Evolutionary conservation across 2,797 vertebrate species (phyloP).

Genomic region (Trachurus trachurus): DNA sequence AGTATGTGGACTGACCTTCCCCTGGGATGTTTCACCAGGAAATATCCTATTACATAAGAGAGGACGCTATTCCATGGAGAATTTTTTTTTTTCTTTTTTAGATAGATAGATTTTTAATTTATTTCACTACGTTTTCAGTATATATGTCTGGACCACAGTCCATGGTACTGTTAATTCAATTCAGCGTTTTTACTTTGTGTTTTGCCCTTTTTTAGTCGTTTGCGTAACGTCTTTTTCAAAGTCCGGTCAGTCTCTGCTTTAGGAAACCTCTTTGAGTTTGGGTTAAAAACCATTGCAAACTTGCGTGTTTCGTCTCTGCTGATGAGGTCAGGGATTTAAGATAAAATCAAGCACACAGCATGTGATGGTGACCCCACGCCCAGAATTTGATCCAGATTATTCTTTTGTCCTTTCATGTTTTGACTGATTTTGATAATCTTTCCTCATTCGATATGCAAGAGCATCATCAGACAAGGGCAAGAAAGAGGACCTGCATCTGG

Average conservation of each 20-base stretch:
- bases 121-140: neutral
- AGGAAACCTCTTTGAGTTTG: neutral
- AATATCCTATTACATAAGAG: neutral
- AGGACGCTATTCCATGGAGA: neutral
- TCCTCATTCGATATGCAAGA: neutral
- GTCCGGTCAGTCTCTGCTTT: neutral
- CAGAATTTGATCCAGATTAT: constrained; percentile 50
- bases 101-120: too few relatives aligned
- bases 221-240: neutral
- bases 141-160: constrained; percentile 29
- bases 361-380: constrained; percentile 1
- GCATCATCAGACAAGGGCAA: constrained; percentile 3
- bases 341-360: constrained; percentile 3
- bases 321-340: constrained; percentile 31
- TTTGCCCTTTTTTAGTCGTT: neutral
- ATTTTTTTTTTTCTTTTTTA: neutral
- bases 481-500: constrained; percentile 17
- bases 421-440: constrained; percentile 35
- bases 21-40: neutral
- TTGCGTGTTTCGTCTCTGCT: neutral
- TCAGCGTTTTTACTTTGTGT: neutral
- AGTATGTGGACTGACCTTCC: neutral
- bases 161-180: constrained; percentile 53
- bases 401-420: constrained; percentile 31
- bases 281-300: neutral